Percentiles rank a stretch among this genome's conserved stretches.
These are phyloP conservation scores for Diplodus sargus DNA, from an alignment of 2,797 vertebrate genomes.

Conservation along the genomic window DNA sequence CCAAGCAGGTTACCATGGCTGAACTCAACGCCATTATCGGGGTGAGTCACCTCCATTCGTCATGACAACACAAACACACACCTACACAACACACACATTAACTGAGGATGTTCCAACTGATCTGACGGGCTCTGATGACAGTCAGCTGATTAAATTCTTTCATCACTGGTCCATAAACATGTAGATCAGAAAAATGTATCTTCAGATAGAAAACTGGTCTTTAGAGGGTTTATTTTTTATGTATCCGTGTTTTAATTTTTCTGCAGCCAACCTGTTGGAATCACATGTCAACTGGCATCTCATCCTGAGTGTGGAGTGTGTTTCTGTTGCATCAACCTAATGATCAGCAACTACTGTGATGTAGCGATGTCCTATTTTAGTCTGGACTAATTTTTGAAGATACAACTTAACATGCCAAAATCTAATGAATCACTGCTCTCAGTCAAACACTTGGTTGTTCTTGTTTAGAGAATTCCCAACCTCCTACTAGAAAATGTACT, in stretches of 20 bases:
- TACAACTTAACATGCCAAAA: background rate
- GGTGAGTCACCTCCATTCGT: slow-evolving; percentile 85
- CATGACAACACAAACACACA: slow-evolving; percentile 24
- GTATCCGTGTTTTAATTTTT: background rate
- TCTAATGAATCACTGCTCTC: slow-evolving; percentile 3
- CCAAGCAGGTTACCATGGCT: slow-evolving; percentile 99
- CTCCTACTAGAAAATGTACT: no score
- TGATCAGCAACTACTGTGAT: background rate
- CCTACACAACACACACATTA: slow-evolving; percentile 12
- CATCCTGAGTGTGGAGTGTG: background rate
- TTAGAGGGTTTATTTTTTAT: background rate
- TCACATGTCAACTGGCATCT: slow-evolving; percentile 12
- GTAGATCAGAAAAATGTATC: background rate
- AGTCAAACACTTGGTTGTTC: background rate
- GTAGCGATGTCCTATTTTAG: background rate
- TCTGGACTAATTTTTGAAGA: background rate
- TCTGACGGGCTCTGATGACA: background rate
- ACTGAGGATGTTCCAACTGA: background rate
- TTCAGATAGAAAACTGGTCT: background rate
- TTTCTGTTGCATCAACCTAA: background rate
- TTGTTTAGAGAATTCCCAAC: no score
- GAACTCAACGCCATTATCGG: slow-evolving; percentile 95
- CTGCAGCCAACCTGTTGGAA: background rate
- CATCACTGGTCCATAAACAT: slow-evolving; percentile 3
- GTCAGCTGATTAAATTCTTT: background rate